phyloP scores from a whole-genome alignment of 2,888 invertebrate genomes.

The Hypomecis punctinalis region DNA sequence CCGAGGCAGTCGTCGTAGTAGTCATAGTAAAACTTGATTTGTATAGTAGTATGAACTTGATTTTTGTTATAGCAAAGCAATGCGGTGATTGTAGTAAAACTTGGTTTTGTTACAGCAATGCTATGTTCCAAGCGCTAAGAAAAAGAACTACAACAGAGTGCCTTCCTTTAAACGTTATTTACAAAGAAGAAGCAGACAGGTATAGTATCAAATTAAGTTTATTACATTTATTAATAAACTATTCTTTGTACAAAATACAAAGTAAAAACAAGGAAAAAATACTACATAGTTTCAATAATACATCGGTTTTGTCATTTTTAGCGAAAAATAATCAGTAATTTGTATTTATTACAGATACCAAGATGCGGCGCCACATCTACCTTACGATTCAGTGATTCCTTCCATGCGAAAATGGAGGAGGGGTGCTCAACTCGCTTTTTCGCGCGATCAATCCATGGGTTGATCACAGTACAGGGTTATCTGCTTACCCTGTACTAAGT shows the following conservation, averaged over 20 bases:
- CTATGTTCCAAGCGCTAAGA: slow-evolving; percentile 1
- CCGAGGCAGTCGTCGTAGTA: no score
- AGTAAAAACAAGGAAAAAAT: no score
- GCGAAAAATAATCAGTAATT: no score
- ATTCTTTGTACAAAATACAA: no score
- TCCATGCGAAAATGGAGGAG: slow-evolving; percentile 9
- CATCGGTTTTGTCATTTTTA: no score
- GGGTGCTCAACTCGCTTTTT: not conserved
- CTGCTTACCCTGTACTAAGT: no score
- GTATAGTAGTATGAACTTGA: no score
- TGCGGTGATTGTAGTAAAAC: no score
- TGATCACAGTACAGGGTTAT: not conserved
- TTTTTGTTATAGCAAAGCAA: no score
- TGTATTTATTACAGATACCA: not conserved
- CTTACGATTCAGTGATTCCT: slow-evolving; percentile 2
- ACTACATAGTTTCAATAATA: no score
- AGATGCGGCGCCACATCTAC: not conserved
- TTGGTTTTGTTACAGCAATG: slow-evolving; percentile 2
- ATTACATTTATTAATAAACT: not conserved
- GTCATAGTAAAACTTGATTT: no score
- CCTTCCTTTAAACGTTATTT: slow-evolving; percentile 4
- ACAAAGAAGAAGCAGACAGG: slow-evolving; percentile 8
- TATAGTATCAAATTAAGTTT: not conserved
- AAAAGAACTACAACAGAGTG: slow-evolving; percentile 1
- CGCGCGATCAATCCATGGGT: not conserved